These are phyloP conservation scores for Tenodera sinensis DNA, from an alignment of 2,888 invertebrate species.

Conservation along the genomic window DNA sequence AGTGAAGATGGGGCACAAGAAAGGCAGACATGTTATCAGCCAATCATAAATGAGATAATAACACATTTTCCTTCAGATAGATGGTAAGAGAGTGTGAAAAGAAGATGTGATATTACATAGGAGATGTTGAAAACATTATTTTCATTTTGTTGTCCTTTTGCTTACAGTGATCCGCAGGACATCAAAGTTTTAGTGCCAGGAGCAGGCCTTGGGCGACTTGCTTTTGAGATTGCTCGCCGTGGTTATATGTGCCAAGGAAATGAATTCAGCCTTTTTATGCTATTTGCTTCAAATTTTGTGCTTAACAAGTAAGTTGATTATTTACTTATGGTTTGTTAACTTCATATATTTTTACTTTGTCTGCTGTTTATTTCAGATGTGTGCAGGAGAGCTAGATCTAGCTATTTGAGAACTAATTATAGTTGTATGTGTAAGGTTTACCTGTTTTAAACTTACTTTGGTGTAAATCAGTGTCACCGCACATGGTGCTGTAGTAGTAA, in stretches of 20 bases:
- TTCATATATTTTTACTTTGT: not conserved
- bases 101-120: not conserved
- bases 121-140: too few species aligned
- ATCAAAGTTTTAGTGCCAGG: conserved; percentile 89
- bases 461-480: too few species aligned
- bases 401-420: too few species aligned
- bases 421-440: too few species aligned
- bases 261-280: conserved; percentile 96
- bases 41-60: conserved; percentile 81
- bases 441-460: too few species aligned
- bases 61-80: conserved; percentile 64
- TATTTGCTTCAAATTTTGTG: conserved; percentile 93
- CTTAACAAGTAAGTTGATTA: conserved; percentile 70
- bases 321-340: too few species aligned
- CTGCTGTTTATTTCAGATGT: too few species aligned
- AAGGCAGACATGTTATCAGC: conserved; percentile 81
- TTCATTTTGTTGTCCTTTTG: too few species aligned
- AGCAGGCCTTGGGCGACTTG: conserved; percentile 90
- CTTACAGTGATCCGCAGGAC: conserved; percentile 44
- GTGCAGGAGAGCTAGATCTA: too few species aligned
- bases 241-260: conserved; percentile 96
- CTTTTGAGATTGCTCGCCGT: conserved; percentile 86
- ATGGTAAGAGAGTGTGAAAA: conserved; percentile 40
- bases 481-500: too few species aligned
- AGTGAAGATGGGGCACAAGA: conserved; percentile 78